A percentile compares a stretch with the other conserved stretches of the same genome.
phyloP scores from a whole-genome alignment of 1,140 invertebrate genomes.

The Acromyrmex echinatior region DNA sequence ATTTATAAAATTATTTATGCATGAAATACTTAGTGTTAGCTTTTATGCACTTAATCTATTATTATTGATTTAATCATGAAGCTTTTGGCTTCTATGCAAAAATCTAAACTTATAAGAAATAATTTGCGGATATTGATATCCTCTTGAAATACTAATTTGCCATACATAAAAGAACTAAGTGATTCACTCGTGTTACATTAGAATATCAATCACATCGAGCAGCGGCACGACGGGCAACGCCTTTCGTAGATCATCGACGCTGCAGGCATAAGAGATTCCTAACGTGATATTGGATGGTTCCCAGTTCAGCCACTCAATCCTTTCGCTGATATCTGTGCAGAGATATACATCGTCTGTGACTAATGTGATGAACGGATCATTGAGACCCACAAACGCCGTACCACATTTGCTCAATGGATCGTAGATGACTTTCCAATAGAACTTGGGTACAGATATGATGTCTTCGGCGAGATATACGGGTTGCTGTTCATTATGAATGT shows the following conservation, averaged over 20 bases:
- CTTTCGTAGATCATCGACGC: slow-evolving; percentile 88
- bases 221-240: slow-evolving; percentile 86
- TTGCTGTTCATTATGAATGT: slow-evolving; percentile 82
- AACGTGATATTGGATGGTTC: slow-evolving; percentile 85
- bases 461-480: slow-evolving; percentile 86
- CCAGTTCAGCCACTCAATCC: slow-evolving; percentile 88
- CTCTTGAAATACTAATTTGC: not conserved
- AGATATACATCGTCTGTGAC: slow-evolving; percentile 85
- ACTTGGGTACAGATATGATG: slow-evolving; percentile 87
- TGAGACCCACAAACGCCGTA: slow-evolving; percentile 89
- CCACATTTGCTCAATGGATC: slow-evolving; percentile 86
- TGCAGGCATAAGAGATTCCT: slow-evolving; percentile 90
- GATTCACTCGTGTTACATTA: slow-evolving; percentile 60
- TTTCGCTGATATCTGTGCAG: slow-evolving; percentile 87
- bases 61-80: too few relatives aligned
- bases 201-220: slow-evolving; percentile 80
- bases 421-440: slow-evolving; percentile 89
- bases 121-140: not conserved
- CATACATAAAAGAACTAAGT: not conserved
- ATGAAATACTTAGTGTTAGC: too few relatives aligned
- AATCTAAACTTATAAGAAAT: not conserved
- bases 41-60: too few relatives aligned
- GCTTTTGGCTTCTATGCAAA: not conserved
- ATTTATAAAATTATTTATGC: too few relatives aligned
- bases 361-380: slow-evolving; percentile 88